phyloP scores from a whole-genome alignment of 2,797 vertebrate species.

The Takifugu rubripes region DNA sequence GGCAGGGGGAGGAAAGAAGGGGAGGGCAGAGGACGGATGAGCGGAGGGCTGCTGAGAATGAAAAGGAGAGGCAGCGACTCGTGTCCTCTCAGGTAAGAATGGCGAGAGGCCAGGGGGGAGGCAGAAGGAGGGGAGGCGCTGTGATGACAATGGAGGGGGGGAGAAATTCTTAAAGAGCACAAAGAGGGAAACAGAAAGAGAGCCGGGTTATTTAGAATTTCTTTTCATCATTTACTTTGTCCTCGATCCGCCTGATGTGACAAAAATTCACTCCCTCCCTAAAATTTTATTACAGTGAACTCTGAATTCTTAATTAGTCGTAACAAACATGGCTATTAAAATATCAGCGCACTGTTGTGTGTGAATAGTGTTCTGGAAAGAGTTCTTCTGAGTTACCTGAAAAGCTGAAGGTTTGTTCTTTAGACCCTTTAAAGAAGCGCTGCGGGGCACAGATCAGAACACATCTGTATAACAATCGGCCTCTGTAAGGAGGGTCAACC shows the following conservation, averaged over 20 bases:
- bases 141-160: slow-evolving; percentile 34
- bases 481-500: slow-evolving; percentile 20
- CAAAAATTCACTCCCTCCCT: no score
- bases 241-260: background rate
- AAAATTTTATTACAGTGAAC: no score
- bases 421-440: slow-evolving; percentile 9
- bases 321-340: no score
- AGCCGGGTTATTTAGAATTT: background rate
- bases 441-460: slow-evolving; percentile 8
- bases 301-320: no score
- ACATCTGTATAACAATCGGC: slow-evolving; percentile 33
- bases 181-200: background rate
- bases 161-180: no score
- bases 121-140: background rate
- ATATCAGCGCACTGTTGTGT: background rate
- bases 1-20: slow-evolving; percentile 1
- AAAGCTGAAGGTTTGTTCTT: background rate
- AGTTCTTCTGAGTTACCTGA: background rate
- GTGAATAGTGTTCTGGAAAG: background rate
- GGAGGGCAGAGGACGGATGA: slow-evolving; percentile 16
- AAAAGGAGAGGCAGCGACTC: slow-evolving; percentile 54
- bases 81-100: slow-evolving; percentile 67
- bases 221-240: slow-evolving; percentile 1
- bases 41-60: slow-evolving; percentile 36
- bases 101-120: slow-evolving; percentile 25